These are phyloP conservation scores for Elaphurus davidianus DNA, from an alignment of 2,113 vertebrate genomes.

Conservation along the genomic window DNA sequence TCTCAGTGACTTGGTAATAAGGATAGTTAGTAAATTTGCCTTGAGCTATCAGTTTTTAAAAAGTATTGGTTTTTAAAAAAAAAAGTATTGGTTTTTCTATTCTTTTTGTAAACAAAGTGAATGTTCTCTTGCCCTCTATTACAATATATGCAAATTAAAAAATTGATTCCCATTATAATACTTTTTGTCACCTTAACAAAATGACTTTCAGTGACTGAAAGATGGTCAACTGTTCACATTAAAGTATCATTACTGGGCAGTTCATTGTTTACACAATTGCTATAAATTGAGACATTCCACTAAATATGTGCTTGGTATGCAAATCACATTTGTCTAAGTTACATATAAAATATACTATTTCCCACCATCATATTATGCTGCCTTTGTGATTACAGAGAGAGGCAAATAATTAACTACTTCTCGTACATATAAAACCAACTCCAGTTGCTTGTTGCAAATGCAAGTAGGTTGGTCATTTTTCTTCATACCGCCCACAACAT, in stretches of 20 bases:
- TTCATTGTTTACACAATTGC: slow-evolving; percentile 17
- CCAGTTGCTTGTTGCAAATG: neutral
- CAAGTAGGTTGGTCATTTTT: neutral
- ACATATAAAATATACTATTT: neutral
- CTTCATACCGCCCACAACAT: neutral
- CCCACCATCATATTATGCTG: neutral
- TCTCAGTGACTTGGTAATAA: neutral
- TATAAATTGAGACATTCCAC: neutral
- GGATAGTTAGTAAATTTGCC: neutral
- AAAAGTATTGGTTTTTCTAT: neutral
- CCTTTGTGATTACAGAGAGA: neutral
- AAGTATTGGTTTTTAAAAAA: neutral
- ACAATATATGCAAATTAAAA: neutral
- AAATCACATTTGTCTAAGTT: neutral
- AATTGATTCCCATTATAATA: neutral
- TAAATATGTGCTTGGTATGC: neutral
- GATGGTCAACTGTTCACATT: neutral
- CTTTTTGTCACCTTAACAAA: slow-evolving; percentile 25
- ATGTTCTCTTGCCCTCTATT: neutral
- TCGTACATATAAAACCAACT: neutral
- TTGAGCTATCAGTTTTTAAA: slow-evolving; percentile 18
- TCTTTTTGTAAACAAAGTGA: neutral
- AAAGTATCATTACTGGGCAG: neutral
- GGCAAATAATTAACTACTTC: neutral
- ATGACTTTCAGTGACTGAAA: slow-evolving; percentile 26